Evolutionary conservation across 2,797 vertebrate species (phyloP).

Genomic region (Oreochromis mossambicus): DNA sequence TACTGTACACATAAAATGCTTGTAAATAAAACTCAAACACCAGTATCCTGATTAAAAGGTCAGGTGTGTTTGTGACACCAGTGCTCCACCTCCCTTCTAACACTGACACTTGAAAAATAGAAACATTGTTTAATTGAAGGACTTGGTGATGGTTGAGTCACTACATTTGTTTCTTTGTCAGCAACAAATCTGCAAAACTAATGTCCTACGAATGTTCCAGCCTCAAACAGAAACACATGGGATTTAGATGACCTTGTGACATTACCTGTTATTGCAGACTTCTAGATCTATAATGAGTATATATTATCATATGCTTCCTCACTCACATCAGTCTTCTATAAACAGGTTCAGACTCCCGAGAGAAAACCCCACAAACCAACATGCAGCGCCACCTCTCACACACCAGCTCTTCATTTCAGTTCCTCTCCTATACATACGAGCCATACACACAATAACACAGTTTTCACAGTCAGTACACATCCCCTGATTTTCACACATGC

Average conservation of each 20-base stretch:
- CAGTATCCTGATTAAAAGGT: too few species aligned
- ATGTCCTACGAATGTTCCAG: not conserved
- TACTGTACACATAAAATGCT: not conserved
- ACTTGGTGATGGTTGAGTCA: not conserved
- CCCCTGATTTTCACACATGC: not conserved
- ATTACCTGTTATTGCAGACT: not conserved
- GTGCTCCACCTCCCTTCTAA: not conserved
- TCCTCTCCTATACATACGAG: not conserved
- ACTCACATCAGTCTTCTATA: not conserved
- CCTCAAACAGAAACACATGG: not conserved
- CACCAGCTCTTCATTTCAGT: not conserved
- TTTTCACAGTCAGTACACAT: not conserved
- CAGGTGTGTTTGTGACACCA: not conserved
- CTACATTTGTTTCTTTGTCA: not conserved
- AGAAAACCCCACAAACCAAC: not conserved
- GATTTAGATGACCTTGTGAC: not conserved
- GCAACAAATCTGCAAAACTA: not conserved
- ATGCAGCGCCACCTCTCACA: not conserved
- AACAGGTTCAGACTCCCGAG: not conserved
- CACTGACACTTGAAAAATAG: not conserved
- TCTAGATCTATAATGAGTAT: not conserved
- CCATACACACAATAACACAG: not conserved
- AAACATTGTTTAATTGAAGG: not conserved
- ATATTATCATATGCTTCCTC: not conserved
- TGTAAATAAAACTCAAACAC: not conserved